phyloP scores from a whole-genome alignment of 1,140 invertebrate species.

The Drosophila eugracilis region DNA sequence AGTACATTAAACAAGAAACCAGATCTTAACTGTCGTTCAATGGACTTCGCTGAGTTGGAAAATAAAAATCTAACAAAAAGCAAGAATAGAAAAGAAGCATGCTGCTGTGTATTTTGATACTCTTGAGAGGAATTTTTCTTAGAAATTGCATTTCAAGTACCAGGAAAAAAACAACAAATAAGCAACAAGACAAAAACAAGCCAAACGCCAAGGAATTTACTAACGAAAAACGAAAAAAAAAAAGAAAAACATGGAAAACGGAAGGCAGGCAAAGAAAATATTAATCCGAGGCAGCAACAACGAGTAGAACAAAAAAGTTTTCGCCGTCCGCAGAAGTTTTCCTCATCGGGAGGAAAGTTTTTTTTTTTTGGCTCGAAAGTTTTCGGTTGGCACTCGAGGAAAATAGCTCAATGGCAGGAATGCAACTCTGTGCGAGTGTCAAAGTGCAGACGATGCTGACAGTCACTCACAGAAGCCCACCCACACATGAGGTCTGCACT shows the following conservation, averaged over 20 bases:
- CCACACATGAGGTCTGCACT: slow-evolving; percentile 15
- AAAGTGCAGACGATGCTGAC: slow-evolving; percentile 34
- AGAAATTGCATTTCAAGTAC: slow-evolving; percentile 65
- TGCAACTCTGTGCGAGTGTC: slow-evolving; percentile 18
- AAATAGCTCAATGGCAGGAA: slow-evolving; percentile 54
- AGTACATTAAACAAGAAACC: too few relatives aligned
- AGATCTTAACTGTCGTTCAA: slow-evolving; percentile 13
- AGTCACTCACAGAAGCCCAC: slow-evolving; percentile 28
- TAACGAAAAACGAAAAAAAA: too few relatives aligned
- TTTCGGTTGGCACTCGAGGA: slow-evolving; percentile 38
- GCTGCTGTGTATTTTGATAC: slow-evolving; percentile 54
- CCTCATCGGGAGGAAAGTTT: slow-evolving; percentile 41
- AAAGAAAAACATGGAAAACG: slow-evolving; percentile 48
- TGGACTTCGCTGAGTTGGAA: slow-evolving; percentile 6
- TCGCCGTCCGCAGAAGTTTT: slow-evolving; percentile 43
- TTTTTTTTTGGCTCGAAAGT: slow-evolving; percentile 41
- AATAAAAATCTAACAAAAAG: slow-evolving; percentile 14
- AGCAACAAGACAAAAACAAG: slow-evolving; percentile 10
- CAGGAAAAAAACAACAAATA: slow-evolving; percentile 41
- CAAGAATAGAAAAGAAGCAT: background rate
- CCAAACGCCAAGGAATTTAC: slow-evolving; percentile 41
- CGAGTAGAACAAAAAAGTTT: slow-evolving; percentile 51
- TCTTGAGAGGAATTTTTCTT: slow-evolving; percentile 61
- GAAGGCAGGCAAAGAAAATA: slow-evolving; percentile 51
- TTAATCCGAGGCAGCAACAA: slow-evolving; percentile 55